phyloP scores from a whole-genome alignment of 2,888 invertebrate genomes.

The Gymnocheta viridis region DNA sequence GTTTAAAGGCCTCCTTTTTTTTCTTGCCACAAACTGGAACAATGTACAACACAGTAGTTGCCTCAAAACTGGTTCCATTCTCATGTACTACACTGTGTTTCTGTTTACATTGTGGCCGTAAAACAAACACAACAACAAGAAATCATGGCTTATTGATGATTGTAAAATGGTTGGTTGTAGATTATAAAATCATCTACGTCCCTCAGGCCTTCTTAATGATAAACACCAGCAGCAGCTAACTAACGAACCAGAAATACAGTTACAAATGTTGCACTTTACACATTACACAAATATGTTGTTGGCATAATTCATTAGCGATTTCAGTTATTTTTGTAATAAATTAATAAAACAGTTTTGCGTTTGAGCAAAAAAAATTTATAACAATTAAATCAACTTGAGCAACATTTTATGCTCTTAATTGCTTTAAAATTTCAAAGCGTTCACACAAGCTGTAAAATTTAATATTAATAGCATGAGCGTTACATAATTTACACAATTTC shows the following conservation, averaged over 20 bases:
- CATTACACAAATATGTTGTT: slow-evolving; percentile 33
- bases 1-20: slow-evolving; percentile 21
- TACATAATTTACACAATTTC: too few relatives aligned
- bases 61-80: slow-evolving; percentile 36
- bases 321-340: slow-evolving; percentile 38
- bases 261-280: slow-evolving; percentile 38
- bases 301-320: slow-evolving; percentile 22
- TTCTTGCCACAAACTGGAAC: not conserved
- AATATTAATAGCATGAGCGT: too few relatives aligned
- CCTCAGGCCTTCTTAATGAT: not conserved
- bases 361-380: not conserved
- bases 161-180: slow-evolving; percentile 61
- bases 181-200: slow-evolving; percentile 50
- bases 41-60: slow-evolving; percentile 22
- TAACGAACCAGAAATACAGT: slow-evolving; percentile 24
- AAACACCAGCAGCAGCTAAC: slow-evolving; percentile 7
- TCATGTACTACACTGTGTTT: slow-evolving; percentile 24
- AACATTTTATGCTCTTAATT: slow-evolving; percentile 41
- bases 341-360: slow-evolving; percentile 46
- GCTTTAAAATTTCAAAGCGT: not conserved
- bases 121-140: slow-evolving; percentile 4
- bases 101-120: slow-evolving; percentile 41
- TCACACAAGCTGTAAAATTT: not conserved
- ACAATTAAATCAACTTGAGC: slow-evolving; percentile 28
- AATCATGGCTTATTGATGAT: slow-evolving; percentile 52